Percentiles rank a stretch among this genome's conserved stretches.
phyloP scores from a whole-genome alignment of 2,113 vertebrate genomes.

The Strix uralensis region DNA sequence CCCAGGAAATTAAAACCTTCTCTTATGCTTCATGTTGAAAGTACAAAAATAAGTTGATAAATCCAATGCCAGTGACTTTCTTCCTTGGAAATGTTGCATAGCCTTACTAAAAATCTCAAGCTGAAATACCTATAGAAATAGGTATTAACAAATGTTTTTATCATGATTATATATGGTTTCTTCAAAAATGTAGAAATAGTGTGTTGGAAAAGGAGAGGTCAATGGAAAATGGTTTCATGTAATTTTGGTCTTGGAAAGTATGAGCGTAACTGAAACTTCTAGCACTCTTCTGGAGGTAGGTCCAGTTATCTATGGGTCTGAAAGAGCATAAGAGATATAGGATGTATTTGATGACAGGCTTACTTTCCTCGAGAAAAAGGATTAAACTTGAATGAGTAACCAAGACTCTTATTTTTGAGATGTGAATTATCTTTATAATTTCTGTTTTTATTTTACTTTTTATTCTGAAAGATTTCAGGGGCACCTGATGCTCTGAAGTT shows the following conservation, averaged over 20 bases:
- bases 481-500: not conserved
- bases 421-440: not conserved
- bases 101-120: not conserved
- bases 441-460: not conserved
- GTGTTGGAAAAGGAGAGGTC: not conserved
- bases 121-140: not conserved
- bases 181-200: not conserved
- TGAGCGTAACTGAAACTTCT: not conserved
- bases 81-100: not conserved
- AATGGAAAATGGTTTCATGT: not conserved
- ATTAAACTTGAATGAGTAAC: not conserved
- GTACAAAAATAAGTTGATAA: not conserved
- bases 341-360: not conserved
- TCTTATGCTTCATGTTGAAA: not conserved
- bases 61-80: not conserved
- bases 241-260: not conserved
- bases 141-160: not conserved
- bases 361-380: not conserved
- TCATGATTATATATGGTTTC: not conserved
- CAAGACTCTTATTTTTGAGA: not conserved
- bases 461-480: not conserved
- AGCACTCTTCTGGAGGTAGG: not conserved
- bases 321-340: not conserved
- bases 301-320: not conserved
- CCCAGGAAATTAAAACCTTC: not conserved